These are phyloP conservation scores for Agonopterix subpropinquella DNA, from an alignment of 2,888 invertebrate species.

Conservation along the genomic window DNA sequence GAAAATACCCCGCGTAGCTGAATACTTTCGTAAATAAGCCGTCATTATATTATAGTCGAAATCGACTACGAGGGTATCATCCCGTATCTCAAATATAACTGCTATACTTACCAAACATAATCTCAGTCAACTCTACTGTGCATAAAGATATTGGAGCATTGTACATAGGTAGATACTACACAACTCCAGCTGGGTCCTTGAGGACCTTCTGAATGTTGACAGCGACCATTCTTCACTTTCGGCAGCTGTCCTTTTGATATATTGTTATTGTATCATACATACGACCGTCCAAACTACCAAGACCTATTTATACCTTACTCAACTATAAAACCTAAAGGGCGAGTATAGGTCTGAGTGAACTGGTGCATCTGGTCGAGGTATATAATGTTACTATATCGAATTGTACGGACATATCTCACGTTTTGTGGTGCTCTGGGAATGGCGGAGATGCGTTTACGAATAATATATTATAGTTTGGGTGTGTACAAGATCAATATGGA, in stretches of 20 bases:
- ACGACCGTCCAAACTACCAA: slow-evolving; percentile 16
- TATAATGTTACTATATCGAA: slow-evolving; percentile 16
- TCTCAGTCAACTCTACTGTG: no score
- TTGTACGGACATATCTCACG: slow-evolving; percentile 26
- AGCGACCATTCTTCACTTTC: slow-evolving; percentile 42
- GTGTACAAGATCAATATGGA: not conserved
- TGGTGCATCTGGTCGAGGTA: slow-evolving; percentile 13
- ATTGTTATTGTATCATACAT: slow-evolving; percentile 40
- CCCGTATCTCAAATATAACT: no score
- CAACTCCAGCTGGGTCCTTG: slow-evolving; percentile 21
- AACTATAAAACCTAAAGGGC: not conserved
- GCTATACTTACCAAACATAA: no score
- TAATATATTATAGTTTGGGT: not conserved
- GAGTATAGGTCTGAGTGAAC: not conserved
- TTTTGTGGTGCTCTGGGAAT: slow-evolving; percentile 22
- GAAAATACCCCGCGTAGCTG: no score
- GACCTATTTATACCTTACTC: slow-evolving; percentile 10
- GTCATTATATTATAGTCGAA: no score
- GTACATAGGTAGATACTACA: no score
- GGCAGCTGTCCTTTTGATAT: slow-evolving; percentile 43
- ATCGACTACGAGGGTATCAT: no score
- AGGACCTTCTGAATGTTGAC: slow-evolving; percentile 23
- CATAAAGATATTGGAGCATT: no score
- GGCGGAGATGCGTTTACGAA: slow-evolving; percentile 11
- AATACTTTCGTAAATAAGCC: no score